Base-by-base conservation (phyloP, 2,113 vertebrate genomes). In the Tragelaphus buxtoni region DNA sequence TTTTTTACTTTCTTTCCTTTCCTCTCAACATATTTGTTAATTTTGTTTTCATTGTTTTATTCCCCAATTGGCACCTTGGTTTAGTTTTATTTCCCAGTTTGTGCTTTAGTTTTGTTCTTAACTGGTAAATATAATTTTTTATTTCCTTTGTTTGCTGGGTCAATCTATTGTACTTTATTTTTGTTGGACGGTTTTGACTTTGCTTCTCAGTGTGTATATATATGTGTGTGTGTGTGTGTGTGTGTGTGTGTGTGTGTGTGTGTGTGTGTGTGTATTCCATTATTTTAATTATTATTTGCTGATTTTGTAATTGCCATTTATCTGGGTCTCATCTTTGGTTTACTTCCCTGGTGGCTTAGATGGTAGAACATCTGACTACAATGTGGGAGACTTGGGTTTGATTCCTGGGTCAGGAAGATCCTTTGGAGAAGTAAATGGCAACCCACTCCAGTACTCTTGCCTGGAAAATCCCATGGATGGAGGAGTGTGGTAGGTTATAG, bases 221-320 rank as follows among this genome's bases (percentile, higher is more conserved):
- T 56, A 5, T 55, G 0, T 56, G 1, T 61, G 0, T 63, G 39
- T 39, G 39, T 39, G 3, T 63, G 7, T 63, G 30, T 63, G 30
- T n/a, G 16, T 65, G 63, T 65, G 32, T 65, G 61, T 65, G 32
- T 65, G 39, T 39, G 39, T 39, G 3, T 63, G 7, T 63, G 30
- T 63, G 30, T n/a, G 16, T 65, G 63, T 65, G 32, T 65, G 61
- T 65, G 32, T 65, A 9, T 65, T 65, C 32, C 32, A 35, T 65
- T 65, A 65, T 65, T 65, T 35, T 65, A 65, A 35, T 65, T 35
- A 32, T 17, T 63, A 35, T 35, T 65, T 69, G n/a, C 18, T 35
- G n/a, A 35, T 69, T 69, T 69, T 69, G n/a, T 69, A 35, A 22
- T n/a, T 69, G n/a, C n/a, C n/a, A 69, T 11, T 69, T 69, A 35